Base-by-base conservation (phyloP, 2,888 invertebrate species). In the Orthosia gothica region DNA sequence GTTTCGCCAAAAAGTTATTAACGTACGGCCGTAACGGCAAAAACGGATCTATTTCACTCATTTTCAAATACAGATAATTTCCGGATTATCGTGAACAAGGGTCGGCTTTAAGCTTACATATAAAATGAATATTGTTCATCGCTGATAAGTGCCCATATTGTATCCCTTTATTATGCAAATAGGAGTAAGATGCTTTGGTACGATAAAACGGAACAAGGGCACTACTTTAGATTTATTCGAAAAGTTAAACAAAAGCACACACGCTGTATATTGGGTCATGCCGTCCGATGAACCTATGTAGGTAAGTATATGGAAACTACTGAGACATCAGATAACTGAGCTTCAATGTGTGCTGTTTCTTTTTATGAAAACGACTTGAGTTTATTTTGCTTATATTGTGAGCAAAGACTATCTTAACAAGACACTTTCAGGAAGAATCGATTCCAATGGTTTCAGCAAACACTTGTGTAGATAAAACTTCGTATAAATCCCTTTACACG, bases 141-240 rank as follows among this genome's bases (percentile, higher is more conserved):
- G 82, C 59, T 85, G 87, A 85, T 87, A 85, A 87, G 80, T 87
- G 69, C 63, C 83, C 76, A 83, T 85, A 81, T 73, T 73, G 74
- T 59, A 80, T 87, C 83, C 87, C 76, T 87, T 85, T 87, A 86
- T 81, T 85, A 86, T 86, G 86, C 83, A 87, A 86, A 86, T 85
- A 70, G 64, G 49, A 68, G 71, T 77, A 79, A 86, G 87, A 86
- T 86, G 74, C 69, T 71, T 73, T 49, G 73, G 47, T 63, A 52
- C 76, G 86, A 87, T 86, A 69, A 80, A 76, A 80, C 58, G 50
- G 54, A 79, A 85, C 70, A 82, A 76, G 68, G 85, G 69, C 64
- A 78, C 79, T 85, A 77, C 76, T 82, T 82, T 76, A 79, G 83
- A 85, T 87, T 87, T 82, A 87, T 85, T 76, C 54, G 55, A 11